Evolutionary conservation across 2,888 invertebrate genomes (phyloP).

Genomic region (Chymomyza fuscimana): DNA sequence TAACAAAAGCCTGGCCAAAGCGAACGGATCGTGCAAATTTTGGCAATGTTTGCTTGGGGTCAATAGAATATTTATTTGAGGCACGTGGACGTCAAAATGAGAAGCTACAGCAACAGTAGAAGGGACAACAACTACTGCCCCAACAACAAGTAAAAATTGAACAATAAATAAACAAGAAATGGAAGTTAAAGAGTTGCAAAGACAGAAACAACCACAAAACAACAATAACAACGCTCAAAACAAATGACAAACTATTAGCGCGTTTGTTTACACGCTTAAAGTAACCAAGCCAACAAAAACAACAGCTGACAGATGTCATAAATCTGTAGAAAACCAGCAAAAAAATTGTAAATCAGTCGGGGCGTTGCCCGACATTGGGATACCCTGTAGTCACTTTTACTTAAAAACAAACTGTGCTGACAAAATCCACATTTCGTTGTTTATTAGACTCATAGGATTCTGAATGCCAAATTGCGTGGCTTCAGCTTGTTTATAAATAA

Average conservation of each 20-base stretch:
- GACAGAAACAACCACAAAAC: slow-evolving; percentile 34
- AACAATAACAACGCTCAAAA: slow-evolving; percentile 35
- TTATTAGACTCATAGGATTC: too few species aligned
- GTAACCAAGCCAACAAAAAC: slow-evolving; percentile 25
- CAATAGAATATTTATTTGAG: slow-evolving; percentile 67
- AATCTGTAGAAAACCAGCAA: slow-evolving; percentile 22
- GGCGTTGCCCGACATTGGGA: too few species aligned
- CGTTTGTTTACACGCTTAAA: slow-evolving; percentile 57
- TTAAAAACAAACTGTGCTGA: too few species aligned
- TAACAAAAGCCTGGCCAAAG: slow-evolving; percentile 11
- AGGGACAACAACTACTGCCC: slow-evolving; percentile 15
- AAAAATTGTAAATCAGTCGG: neutral
- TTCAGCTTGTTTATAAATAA: too few species aligned
- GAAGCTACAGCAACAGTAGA: slow-evolving; percentile 17
- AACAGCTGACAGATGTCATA: slow-evolving; percentile 25
- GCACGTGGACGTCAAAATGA: slow-evolving; percentile 54
- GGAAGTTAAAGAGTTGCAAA: slow-evolving; percentile 43
- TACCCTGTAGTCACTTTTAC: too few species aligned
- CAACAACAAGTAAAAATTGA: slow-evolving; percentile 40
- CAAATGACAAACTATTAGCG: slow-evolving; percentile 69
- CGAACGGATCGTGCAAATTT: slow-evolving; percentile 50
- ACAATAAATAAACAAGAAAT: slow-evolving; percentile 51
- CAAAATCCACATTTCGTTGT: too few species aligned
- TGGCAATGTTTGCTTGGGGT: slow-evolving; percentile 65
- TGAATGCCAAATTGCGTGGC: too few species aligned